Evolutionary conservation across 1,140 invertebrate genomes (phyloP), one percentile per base, ranked within the genome.

Genomic region (Oreohelix idahoensis): DNA sequence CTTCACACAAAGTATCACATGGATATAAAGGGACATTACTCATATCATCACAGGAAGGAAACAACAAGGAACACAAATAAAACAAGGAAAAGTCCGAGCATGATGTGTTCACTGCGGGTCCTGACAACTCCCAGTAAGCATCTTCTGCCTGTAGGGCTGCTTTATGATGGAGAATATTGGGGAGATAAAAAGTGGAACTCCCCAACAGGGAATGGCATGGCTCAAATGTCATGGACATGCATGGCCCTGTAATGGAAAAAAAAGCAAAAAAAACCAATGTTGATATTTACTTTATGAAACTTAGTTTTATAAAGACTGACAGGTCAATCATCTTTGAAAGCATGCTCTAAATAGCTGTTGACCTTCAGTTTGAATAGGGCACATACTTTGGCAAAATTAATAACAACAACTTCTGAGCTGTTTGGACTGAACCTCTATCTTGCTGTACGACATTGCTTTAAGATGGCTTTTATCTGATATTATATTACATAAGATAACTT

Each of bases 1-100:
- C 63, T 69, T 39, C 17, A 70, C 78, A 80, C 5, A 80, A 45
- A 70, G 78, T 36, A 49, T 70, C 58, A 70, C 78, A 80, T 26
- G 78, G 78, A 32, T 66, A 39, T 13, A 66, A 1, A n/a, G 78
- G 78, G 39, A 32, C 58, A n/a, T 10, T 26, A 63, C 2, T 53
- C n/a, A n/a, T n/a, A 15, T 70, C 29, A 53, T 80, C 63, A 80
- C 78, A 80, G 29, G 78, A 26, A 66, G 78, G 53, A 45, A 69
- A 80, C 38, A 80, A 32, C 78, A 80, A 23, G 53, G 78, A 69
- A 70, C 78, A 80, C n/a, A 70, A 39, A 32, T 66, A 80, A 29
- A 39, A 23, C 8, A 70, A 5, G n/a, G 38, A 45, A 32, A 26
- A 42, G 29, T 66, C 35, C 10, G 78, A 69, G 39, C 78, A 80